phyloP scores from a whole-genome alignment of 35 echinoderm and acorn worm species.

The Lytechinus variegatus region DNA sequence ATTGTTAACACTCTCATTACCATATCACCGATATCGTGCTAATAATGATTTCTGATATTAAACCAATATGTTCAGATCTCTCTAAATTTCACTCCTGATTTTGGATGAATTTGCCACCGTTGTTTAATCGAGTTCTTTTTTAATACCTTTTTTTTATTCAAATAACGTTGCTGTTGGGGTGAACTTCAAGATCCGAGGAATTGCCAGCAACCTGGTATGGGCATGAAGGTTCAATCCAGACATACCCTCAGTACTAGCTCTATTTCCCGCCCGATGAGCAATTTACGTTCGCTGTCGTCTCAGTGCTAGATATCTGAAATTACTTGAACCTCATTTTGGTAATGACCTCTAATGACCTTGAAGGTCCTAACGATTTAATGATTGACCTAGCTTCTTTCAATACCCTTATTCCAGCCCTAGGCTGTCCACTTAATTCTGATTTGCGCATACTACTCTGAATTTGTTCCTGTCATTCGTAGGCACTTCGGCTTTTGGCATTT shows the following conservation, averaged over 20 bases:
- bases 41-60: too few species aligned
- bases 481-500: neutral
- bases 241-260: neutral
- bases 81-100: too few species aligned
- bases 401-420: neutral
- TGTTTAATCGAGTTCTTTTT: too few species aligned
- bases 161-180: too few species aligned
- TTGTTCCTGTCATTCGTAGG: neutral
- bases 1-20: too few species aligned
- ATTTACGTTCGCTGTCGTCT: neutral
- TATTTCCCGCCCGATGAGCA: neutral
- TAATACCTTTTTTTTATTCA: too few species aligned
- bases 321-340: neutral
- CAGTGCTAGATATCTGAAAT: neutral
- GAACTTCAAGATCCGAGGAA: too few species aligned
- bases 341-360: neutral
- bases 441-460: neutral
- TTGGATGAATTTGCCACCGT: too few species aligned
- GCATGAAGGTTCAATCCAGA: too few species aligned
- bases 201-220: too few species aligned
- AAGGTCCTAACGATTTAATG: conserved; percentile 12
- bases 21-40: too few species aligned
- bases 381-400: neutral
- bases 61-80: too few species aligned
- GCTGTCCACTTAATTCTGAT: neutral